Percentiles rank a stretch among this genome's conserved stretches.
Conservation (phyloP, 2,888 invertebrate genomes). For the Lasioglossum pauxillum region DNA sequence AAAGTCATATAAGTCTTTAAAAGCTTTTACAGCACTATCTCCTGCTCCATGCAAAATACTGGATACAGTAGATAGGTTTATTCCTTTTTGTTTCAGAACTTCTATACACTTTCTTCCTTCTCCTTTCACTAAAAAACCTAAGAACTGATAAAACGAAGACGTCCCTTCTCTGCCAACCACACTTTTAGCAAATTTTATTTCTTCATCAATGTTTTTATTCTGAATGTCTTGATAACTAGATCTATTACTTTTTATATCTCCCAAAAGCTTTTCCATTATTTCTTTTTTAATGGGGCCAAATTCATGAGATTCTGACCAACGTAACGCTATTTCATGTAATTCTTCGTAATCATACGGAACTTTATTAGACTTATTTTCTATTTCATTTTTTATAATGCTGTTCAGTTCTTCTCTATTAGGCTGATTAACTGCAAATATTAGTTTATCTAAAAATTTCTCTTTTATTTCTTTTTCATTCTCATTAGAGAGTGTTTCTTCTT, state of each 20-base stretch:
- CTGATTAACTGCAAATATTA: constrained; percentile 1
- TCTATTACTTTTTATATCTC: constrained; percentile 60
- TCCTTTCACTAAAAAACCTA: constrained; percentile 9
- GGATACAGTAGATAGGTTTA: not conserved
- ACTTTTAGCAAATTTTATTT: constrained; percentile 25
- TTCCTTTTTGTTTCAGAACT: not conserved
- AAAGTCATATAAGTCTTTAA: not conserved
- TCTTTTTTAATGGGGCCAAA: constrained; percentile 64
- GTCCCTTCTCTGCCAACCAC: constrained; percentile 17
- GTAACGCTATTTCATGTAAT: constrained; percentile 74
- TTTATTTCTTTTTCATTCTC: not conserved
- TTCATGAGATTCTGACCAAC: constrained; percentile 76
- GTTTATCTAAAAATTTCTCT: not conserved
- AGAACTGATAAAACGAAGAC: constrained; percentile 9
- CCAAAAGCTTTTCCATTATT: constrained; percentile 68
- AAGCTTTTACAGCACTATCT: not conserved
- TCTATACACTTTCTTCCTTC: not conserved
- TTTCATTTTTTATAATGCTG: constrained; percentile 70
- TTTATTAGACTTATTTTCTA: constrained; percentile 44
- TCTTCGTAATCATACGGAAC: constrained; percentile 60
- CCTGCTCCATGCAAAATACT: constrained; percentile 11
- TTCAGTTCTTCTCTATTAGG: not conserved
- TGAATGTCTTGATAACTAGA: constrained; percentile 58
- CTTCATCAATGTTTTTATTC: constrained; percentile 55
- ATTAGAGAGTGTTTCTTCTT: too few relatives aligned